These are phyloP conservation scores for Allophyes oxyacanthae DNA, from an alignment of 2,888 invertebrate species.

Conservation along the genomic window DNA sequence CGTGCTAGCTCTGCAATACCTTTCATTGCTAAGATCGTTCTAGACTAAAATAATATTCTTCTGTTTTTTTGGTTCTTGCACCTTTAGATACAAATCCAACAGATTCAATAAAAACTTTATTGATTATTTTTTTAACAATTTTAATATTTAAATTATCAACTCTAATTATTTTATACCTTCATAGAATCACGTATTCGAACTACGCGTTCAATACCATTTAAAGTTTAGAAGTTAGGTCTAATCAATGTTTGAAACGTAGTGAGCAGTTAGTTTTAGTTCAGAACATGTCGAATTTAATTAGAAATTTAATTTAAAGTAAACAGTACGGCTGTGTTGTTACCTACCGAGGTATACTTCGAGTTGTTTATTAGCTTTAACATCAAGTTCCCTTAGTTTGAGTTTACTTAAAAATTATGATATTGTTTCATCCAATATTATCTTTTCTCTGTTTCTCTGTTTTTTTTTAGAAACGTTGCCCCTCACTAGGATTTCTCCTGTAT, in stretches of 20 bases:
- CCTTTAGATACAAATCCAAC: not conserved
- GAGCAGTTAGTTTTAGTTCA: conserved; percentile 4
- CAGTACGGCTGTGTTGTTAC: conserved; percentile 2
- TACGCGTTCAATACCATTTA: conserved; percentile 9
- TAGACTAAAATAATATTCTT: too few species aligned
- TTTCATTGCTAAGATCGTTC: too few species aligned
- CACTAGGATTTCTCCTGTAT: too few species aligned
- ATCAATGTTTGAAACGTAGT: conserved; percentile 13
- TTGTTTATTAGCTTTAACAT: conserved; percentile 8
- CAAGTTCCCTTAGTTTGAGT: not conserved
- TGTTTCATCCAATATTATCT: not conserved
- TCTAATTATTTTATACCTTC: conserved; percentile 3
- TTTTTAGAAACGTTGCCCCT: too few species aligned
- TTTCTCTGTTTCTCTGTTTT: too few species aligned
- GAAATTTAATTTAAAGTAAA: conserved; percentile 16
- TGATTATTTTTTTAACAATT: not conserved
- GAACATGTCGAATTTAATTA: conserved; percentile 12
- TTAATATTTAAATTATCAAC: not conserved
- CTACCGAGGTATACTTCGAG: not conserved
- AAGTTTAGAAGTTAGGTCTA: conserved; percentile 10
- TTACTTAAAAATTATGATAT: not conserved
- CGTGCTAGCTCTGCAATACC: too few species aligned
- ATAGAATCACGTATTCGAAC: not conserved
- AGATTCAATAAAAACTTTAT: not conserved
- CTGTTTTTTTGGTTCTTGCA: too few species aligned